Conservation (phyloP, 2,113 vertebrate genomes). For the Myotis brandtii region DNA sequence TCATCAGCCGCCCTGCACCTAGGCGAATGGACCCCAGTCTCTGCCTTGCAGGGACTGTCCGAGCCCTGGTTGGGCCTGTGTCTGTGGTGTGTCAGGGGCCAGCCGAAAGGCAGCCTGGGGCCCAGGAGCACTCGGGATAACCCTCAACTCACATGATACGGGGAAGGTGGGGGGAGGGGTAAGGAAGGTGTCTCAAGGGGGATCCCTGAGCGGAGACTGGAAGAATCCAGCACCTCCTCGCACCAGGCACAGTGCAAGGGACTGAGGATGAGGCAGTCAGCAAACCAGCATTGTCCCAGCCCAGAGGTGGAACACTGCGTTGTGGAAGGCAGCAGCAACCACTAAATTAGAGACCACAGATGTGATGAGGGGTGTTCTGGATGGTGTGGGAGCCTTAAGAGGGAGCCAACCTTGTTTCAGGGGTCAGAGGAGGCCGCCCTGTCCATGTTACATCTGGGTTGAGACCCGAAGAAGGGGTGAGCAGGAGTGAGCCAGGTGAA, state of each 20-base stretch:
- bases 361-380: neutral
- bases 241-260: fast-evolving
- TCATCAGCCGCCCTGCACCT: neutral
- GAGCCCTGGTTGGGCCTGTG: neutral
- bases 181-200: neutral
- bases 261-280: fast-evolving
- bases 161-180: neutral
- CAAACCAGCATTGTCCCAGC: no score
- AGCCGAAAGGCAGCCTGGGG: neutral
- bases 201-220: neutral
- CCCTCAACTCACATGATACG: neutral
- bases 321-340: neutral
- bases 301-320: fast-evolving
- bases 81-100: neutral
- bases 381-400: neutral
- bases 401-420: neutral
- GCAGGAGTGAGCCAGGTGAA: neutral
- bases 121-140: neutral
- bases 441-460: fast-evolving
- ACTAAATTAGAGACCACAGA: neutral
- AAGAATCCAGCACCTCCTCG: neutral
- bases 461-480: neutral
- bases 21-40: neutral
- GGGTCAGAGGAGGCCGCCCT: neutral
- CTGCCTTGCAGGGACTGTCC: neutral